These are phyloP conservation scores for Gordius sp. DNA, from an alignment of 2,888 invertebrate genomes.

Conservation along the genomic window DNA sequence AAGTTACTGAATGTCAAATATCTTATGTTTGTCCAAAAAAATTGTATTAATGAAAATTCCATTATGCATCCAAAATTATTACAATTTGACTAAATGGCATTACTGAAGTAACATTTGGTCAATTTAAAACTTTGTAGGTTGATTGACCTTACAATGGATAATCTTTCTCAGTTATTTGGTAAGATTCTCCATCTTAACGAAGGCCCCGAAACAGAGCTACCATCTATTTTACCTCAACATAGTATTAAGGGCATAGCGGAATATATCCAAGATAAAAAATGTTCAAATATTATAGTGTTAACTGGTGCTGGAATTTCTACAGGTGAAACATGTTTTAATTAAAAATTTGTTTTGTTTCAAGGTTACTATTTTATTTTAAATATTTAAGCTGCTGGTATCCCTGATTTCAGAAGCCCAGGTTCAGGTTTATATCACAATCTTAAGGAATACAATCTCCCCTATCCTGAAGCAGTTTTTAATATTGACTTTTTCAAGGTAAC, in stretches of 20 bases:
- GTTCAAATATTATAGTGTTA: conserved; percentile 59
- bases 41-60: too few relatives aligned
- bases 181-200: conserved; percentile 1
- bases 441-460: conserved; percentile 60
- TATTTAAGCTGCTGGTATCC: conserved; percentile 60
- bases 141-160: too few relatives aligned
- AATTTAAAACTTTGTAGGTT: too few relatives aligned
- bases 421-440: conserved; percentile 71
- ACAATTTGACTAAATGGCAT: too few relatives aligned
- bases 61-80: too few relatives aligned
- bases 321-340: conserved; percentile 33
- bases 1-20: too few relatives aligned
- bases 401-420: conserved; percentile 73
- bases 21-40: too few relatives aligned
- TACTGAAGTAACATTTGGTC: too few relatives aligned
- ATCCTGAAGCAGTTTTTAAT: conserved; percentile 73
- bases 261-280: conserved; percentile 23
- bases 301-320: conserved; percentile 89
- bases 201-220: neutral
- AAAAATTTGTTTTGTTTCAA: neutral
- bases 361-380: neutral
- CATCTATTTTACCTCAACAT: neutral
- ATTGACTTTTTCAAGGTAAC: conserved; percentile 45
- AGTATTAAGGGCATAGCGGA: conserved; percentile 18
- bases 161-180: conserved; percentile 3